A percentile compares a stretch with the other conserved stretches of the same genome.
phyloP scores from a whole-genome alignment of 2,113 vertebrate species.

The Melanotaenia duboulayi region DNA sequence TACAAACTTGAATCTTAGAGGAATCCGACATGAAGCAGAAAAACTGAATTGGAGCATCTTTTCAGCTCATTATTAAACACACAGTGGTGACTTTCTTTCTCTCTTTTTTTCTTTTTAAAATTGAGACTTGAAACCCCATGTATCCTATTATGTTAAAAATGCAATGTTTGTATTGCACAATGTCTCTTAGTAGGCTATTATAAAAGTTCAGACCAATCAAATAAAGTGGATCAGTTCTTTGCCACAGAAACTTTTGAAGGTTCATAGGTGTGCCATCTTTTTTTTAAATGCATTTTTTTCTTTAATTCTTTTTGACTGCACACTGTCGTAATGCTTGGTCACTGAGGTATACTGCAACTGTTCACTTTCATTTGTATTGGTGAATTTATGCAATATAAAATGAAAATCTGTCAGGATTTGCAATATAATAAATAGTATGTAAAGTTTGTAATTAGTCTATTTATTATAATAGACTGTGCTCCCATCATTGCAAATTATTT shows the following conservation, averaged over 20 bases:
- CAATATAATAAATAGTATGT: slow-evolving; percentile 19
- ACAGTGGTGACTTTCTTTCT: slow-evolving; percentile 71
- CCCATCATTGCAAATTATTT: neutral
- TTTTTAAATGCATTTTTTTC: neutral
- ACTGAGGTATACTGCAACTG: slow-evolving; percentile 7
- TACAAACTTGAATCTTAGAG: slow-evolving; percentile 86
- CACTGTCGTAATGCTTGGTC: neutral
- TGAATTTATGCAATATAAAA: slow-evolving; percentile 21
- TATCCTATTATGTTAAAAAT: slow-evolving; percentile 83
- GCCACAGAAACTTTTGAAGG: slow-evolving; percentile 62
- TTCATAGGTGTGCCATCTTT: slow-evolving; percentile 16
- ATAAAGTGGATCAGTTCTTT: slow-evolving; percentile 90
- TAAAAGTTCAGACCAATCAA: slow-evolving; percentile 89
- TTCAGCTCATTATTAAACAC: slow-evolving; percentile 73
- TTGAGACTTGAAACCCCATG: slow-evolving; percentile 88
- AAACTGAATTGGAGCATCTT: slow-evolving; percentile 68
- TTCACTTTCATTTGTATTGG: slow-evolving; percentile 9
- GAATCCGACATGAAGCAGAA: slow-evolving; percentile 76
- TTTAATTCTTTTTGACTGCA: slow-evolving; percentile 8
- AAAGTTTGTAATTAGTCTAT: slow-evolving; percentile 2
- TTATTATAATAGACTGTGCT: slow-evolving; percentile 12
- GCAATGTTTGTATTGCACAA: slow-evolving; percentile 86
- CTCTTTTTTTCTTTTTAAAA: slow-evolving; percentile 77
- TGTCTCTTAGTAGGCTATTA: slow-evolving; percentile 88
- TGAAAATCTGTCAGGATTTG: slow-evolving; percentile 7